Base-by-base conservation (phyloP, 1,140 invertebrate genomes). In the Stenopsyche tienmushanensis region DNA sequence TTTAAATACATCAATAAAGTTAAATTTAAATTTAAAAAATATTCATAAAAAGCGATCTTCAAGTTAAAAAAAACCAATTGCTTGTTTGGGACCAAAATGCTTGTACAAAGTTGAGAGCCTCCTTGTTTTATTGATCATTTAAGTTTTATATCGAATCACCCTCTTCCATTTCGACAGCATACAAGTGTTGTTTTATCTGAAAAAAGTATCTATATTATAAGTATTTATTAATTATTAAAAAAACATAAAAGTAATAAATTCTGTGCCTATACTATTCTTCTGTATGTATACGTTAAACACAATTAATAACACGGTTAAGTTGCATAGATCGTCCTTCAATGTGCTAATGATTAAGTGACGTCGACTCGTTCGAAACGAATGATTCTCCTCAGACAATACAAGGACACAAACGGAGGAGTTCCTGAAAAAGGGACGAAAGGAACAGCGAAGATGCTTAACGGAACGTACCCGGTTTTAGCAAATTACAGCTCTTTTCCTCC, bases 401-500 rank as follows among this genome's bases (percentile, higher is more conserved):
- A 44, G 34, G 29, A 41, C 18, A 59, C 5, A 10, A 24, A 20
- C 23, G 3, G 42, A 60, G 41, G 23, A 15, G 18, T 9, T 26
- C 18, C 50, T 9, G 1, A 25, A 25, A 29, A 21, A 60, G 34
- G 41, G 17, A 21, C 15, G 34, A 41, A 39, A 17, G 29, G 49
- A 45, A 25, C 20, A 39, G 9, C 62, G 10, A 70, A 67, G 42
- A 70, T 70, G 69, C 69, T 54, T 20, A 70, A 70, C 69, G 65
- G 62, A 57, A 64, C 65, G n/a, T 70, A 57, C 42, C 47, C 65
- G 2, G 23, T 57, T 23, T 8, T 62, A 23, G 24, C 53, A 10
- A 68, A 71, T 54, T 65, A 59, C 59, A 71, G 57, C 20, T 65
- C 63, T 3, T 76, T 76, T 41, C 64, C 79, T 20, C 75, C 78